Evolutionary conservation across 2,113 vertebrate genomes (phyloP), one percentile per base, ranked within the genome.

Genomic region (Hassar affinis): DNA sequence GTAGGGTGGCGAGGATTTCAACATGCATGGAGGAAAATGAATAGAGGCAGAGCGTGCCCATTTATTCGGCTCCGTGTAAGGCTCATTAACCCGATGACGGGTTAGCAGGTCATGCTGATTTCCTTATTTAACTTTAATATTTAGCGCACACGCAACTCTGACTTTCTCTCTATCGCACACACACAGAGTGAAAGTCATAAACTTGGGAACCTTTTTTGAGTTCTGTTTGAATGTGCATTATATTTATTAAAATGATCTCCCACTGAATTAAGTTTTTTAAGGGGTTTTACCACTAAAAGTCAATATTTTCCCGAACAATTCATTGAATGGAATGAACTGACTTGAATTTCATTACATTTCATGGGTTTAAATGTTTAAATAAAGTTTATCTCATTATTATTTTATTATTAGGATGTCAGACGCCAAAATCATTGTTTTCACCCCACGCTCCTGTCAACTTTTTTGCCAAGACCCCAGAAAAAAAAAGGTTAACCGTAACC

Each of bases 41-140:
- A 95, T 93, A 92, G 90, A 91, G 30, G 91, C 86, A 92, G 93
- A 94, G 93, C 88, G 94, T 95, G 94, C 93, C 94, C 90, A 92
- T 92, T 93, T 93, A 92, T 93, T 93, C 90, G 91, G 90, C 87
- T 90, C 86, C 89, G 87, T 81, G 89, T 87, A 90, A 91, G 88
- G 90, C 92, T 94, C 94, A 93, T 94, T 94, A 93, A 88, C 92
- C 93, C 92, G 90, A 90, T 93, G 94, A 91, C 93, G 88, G 91
- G 79, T 85, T 88, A 90, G 92, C 90, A 90, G 92, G 93, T 93
- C 93, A 94, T 91, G 90, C 89, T 91, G 92, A 93, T 94, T 94
- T 93, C 90, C 92, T 90, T 88, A 91, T 80, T 81, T 85, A 82
- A 80, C 68, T 87, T 86, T 86, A 85, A 85, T 88, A 85, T 90